Conservation (phyloP, 2,888 invertebrate genomes). For the Sesia apiformis region DNA sequence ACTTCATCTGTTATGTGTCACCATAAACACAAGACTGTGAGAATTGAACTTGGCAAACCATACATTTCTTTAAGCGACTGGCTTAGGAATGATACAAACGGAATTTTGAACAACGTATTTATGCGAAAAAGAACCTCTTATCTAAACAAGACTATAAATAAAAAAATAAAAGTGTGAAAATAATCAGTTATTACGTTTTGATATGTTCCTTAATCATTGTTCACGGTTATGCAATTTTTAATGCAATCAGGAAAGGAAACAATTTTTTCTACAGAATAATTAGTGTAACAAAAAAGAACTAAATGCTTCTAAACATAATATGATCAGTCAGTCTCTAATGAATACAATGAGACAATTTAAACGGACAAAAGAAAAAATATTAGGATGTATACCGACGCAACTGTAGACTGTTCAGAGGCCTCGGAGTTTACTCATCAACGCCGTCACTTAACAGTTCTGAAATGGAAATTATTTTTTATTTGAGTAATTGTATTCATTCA, state of each 20-base stretch:
- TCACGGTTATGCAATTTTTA: not conserved
- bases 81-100: conserved; percentile 24
- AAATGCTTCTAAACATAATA: conserved; percentile 65
- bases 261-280: not conserved
- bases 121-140: conserved; percentile 68
- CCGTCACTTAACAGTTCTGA: conserved; percentile 34
- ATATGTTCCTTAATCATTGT: conserved; percentile 45
- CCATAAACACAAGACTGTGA: conserved; percentile 4
- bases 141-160: conserved; percentile 20
- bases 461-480: conserved; percentile 9
- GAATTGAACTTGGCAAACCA: conserved; percentile 36
- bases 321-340: conserved; percentile 67
- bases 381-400: conserved; percentile 43
- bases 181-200: conserved; percentile 43
- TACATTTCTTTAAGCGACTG: conserved; percentile 2
- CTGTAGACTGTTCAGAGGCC: conserved; percentile 27
- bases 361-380: conserved; percentile 46
- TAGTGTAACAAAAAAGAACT: conserved; percentile 12
- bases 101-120: conserved; percentile 64
- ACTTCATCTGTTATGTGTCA: conserved; percentile 39
- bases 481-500: too few species aligned
- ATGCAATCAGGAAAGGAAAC: not conserved
- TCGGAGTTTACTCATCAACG: conserved; percentile 28
- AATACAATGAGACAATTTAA: conserved; percentile 54
- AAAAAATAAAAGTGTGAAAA: conserved; percentile 1